Evolutionary conservation across 2,888 invertebrate species (phyloP).

Genomic region (Lithophane socia): DNA sequence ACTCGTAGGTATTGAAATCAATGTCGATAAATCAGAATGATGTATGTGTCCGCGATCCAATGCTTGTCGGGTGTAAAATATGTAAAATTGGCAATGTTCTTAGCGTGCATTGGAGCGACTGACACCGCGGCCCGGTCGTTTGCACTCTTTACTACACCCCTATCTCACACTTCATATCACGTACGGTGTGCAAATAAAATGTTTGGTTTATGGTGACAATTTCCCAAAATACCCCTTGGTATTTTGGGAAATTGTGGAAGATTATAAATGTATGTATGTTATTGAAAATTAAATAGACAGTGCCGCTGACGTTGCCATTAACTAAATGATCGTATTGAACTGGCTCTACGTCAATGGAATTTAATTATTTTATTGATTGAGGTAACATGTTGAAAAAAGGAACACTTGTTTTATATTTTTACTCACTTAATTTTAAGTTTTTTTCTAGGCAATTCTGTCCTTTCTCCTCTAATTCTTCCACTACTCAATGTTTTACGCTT

Average conservation of each 20-base stretch:
- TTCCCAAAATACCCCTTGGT: too few relatives aligned
- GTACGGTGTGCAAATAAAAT: constrained; percentile 72
- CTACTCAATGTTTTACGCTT: background rate
- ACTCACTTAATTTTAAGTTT: too few relatives aligned
- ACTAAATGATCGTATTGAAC: background rate
- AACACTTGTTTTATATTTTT: background rate
- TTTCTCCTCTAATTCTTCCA: background rate
- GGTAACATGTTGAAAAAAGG: background rate
- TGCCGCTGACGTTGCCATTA: background rate
- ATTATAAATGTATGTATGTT: background rate
- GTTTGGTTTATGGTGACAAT: constrained; percentile 44
- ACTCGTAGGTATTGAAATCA: constrained; percentile 62
- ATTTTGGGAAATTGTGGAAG: constrained; percentile 10
- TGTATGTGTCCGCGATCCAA: constrained; percentile 64
- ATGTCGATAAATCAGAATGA: constrained; percentile 70
- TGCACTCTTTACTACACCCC: constrained; percentile 89
- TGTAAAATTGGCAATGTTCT: constrained; percentile 84
- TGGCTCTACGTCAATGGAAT: too few relatives aligned
- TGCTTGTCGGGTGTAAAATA: constrained; percentile 74
- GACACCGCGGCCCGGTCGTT: constrained; percentile 87
- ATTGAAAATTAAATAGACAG: background rate
- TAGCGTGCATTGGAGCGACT: constrained; percentile 77
- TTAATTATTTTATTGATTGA: background rate
- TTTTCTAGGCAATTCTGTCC: background rate
- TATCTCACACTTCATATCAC: constrained; percentile 86